Base-by-base conservation (phyloP, 2,113 vertebrate genomes). In the Meleagris gallopavo region DNA sequence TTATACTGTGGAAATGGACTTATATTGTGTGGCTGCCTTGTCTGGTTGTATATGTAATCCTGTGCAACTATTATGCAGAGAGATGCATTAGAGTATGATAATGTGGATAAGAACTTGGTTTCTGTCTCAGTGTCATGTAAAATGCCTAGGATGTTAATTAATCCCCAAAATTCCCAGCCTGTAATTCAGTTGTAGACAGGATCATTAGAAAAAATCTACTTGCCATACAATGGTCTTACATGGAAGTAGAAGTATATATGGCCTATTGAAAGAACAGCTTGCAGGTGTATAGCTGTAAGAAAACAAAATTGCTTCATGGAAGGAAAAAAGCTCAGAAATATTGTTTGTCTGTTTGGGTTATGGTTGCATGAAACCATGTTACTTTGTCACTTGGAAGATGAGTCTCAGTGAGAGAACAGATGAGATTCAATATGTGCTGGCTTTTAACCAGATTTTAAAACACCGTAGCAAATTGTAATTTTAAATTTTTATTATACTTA, bases 361-460 rank as follows among this genome's bases (percentile, higher is more conserved):
- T 77, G 40, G 54, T 94, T 80, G 32, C 60, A 24, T 64, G 70
- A 71, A 92, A 88, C 60, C 0, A 0, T 54, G 54, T 41, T 86
- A 71, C 83, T 75, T 85, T 94, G 67, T 91, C 75, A 71, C 75
- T 89, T 62, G 60, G 71, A 91, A 45, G 34, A 75, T 86, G 82
- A 88, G 21, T 91, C 75, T 91, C 75, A 74, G 75, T 58, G 77
- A 89, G 84, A 80, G 85, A 93, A 89, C 82, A 96, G 87, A 89
- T 93, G 84, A 95, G 82, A 88, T 91, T 80, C 82, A 92, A 4
- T 93, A 74, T 91, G 84, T 58, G 45, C 78, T 95, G 94, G 89
- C 93, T 91, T 94, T 88, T 80, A 91, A 85, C 69, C 91, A 89
- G 71, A 57, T 70, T 92, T 74, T 76, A 82, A 91, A 94, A 84